Evolutionary conservation across 2,113 vertebrate genomes (phyloP).

Genomic region (Conger conger): DNA sequence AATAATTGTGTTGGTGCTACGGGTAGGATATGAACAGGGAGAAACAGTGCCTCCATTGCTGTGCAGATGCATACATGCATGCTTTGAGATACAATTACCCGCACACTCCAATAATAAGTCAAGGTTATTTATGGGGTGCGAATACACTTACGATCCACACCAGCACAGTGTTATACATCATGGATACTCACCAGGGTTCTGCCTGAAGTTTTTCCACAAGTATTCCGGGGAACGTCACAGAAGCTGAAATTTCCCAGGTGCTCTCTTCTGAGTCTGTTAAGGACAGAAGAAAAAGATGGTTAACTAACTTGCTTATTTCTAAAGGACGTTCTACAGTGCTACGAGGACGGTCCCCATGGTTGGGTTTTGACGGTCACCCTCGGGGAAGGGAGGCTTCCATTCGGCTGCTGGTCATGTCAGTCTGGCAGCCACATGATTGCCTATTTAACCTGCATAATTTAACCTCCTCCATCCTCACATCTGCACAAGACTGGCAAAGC

Average conservation of each 20-base stretch:
- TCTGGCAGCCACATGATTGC: too few species aligned
- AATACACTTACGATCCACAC: neutral
- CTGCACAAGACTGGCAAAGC: too few species aligned
- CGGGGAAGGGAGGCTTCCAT: too few species aligned
- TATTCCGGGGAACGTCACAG: neutral
- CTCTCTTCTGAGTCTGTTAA: neutral
- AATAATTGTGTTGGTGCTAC: neutral
- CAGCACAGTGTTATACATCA: neutral
- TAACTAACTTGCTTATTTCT: neutral
- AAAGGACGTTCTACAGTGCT: too few species aligned
- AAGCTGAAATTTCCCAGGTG: neutral
- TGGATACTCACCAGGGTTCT: slow-evolving; percentile 2
- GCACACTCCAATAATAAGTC: neutral
- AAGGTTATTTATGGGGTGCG: neutral
- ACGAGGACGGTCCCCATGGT: too few species aligned
- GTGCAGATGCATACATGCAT: neutral
- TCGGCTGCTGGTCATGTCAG: too few species aligned
- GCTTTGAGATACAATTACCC: neutral
- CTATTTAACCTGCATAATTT: too few species aligned
- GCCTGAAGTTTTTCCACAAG: neutral
- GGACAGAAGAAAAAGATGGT: neutral
- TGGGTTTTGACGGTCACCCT: too few species aligned
- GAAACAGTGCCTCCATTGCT: neutral
- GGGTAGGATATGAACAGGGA: neutral
- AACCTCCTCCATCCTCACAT: too few species aligned